Percentiles rank a stretch among this genome's conserved stretches.
phyloP scores from a whole-genome alignment of 2,113 vertebrate genomes.

The Albula glossodonta region DNA sequence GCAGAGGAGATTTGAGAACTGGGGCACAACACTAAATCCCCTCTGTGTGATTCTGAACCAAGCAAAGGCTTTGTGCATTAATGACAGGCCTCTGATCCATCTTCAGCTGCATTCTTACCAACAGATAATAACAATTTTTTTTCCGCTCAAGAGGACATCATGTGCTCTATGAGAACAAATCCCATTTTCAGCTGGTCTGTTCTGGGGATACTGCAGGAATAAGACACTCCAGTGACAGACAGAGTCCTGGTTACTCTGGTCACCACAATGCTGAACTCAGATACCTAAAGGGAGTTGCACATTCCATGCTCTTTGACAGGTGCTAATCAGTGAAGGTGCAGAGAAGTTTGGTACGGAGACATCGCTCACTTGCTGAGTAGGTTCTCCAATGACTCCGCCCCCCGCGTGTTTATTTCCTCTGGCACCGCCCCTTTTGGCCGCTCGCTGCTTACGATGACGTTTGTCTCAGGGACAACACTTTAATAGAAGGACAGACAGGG shows the following conservation, averaged over 20 bases:
- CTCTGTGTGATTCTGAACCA: neutral
- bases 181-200: neutral
- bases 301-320: too few species aligned
- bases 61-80: too few species aligned
- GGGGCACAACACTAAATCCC: neutral
- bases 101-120: neutral
- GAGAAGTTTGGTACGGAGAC: neutral
- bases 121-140: neutral
- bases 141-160: neutral
- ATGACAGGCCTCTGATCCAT: too few species aligned
- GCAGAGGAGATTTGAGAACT: neutral
- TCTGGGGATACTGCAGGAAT: neutral
- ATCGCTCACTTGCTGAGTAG: constrained; percentile 91
- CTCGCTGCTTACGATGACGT: constrained; percentile 93
- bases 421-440: constrained; percentile 77
- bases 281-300: neutral
- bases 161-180: neutral
- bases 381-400: constrained; percentile 86
- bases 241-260: neutral
- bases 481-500: constrained; percentile 35
- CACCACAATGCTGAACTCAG: neutral
- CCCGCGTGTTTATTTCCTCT: constrained; percentile 79
- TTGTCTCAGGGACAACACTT: constrained; percentile 96
- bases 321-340: neutral
- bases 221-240: neutral